Conservation (phyloP, 2,113 vertebrate species). For the Oriolus oriolus region DNA sequence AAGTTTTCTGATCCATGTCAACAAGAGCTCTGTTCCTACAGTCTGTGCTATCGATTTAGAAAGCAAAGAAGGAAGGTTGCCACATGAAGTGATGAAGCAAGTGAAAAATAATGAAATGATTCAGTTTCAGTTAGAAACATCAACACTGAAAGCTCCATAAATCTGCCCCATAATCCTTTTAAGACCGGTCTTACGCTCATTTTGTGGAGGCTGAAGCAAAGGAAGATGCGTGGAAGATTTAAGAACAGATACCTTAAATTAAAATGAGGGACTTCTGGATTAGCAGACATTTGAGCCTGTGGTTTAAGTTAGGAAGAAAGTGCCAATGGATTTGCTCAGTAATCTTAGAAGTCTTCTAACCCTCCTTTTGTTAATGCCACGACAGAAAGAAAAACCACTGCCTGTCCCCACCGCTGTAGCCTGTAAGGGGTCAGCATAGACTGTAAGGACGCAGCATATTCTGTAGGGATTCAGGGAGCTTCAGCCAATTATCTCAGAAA, state of each 20-base stretch:
- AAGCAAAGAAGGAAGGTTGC: background rate
- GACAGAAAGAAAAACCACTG: background rate
- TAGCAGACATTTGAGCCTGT: background rate
- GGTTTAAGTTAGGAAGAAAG: background rate
- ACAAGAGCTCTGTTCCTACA: background rate
- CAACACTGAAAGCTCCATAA: background rate
- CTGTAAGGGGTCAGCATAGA: background rate
- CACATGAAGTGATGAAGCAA: background rate
- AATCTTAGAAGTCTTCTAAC: background rate
- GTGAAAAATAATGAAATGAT: background rate
- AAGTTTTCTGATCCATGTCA: background rate
- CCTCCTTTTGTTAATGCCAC: background rate
- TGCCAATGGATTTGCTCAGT: background rate
- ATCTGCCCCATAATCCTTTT: background rate
- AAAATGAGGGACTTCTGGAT: conserved; percentile 24
- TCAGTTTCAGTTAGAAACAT: background rate
- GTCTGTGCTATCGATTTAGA: background rate
- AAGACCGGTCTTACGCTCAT: background rate
- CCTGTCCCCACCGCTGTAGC: fast-evolving
- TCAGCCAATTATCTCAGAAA: background rate
- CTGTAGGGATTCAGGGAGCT: background rate
- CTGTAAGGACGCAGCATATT: background rate
- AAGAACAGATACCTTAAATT: background rate
- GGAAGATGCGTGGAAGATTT: background rate
- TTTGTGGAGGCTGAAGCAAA: background rate